These are phyloP conservation scores for Galaxea fascicularis DNA, from an alignment of 92 coral and sea anemone genomes.

Conservation along the genomic window DNA sequence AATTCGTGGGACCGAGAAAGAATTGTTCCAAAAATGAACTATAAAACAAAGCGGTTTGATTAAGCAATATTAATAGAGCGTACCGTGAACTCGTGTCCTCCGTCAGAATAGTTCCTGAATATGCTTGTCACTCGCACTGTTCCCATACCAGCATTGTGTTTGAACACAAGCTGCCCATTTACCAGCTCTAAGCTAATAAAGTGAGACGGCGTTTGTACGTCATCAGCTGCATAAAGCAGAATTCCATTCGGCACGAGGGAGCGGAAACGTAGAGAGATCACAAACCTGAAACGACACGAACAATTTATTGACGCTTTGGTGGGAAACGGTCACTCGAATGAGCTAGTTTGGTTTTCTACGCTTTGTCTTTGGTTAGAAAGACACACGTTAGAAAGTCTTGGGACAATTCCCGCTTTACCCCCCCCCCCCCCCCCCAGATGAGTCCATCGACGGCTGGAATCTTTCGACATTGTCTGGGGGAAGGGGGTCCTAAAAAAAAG, in stretches of 20 bases:
- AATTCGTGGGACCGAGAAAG: no score
- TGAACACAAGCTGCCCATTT: constrained; percentile 79
- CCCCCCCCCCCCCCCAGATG: no score
- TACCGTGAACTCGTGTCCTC: constrained; percentile 86
- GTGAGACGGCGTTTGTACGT: constrained; percentile 54
- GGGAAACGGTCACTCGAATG: no score
- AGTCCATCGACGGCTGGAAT: no score
- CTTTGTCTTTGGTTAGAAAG: no score
- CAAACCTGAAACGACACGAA: constrained; percentile 24
- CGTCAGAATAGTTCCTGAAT: constrained; percentile 69
- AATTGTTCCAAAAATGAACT: no score
- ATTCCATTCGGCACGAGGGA: constrained; percentile 95
- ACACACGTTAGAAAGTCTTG: no score
- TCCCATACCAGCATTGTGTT: constrained; percentile 73
- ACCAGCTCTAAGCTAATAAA: constrained; percentile 80
- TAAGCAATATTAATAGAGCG: background rate
- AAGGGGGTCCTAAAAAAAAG: no score
- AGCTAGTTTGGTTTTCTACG: no score
- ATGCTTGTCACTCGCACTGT: constrained; percentile 72
- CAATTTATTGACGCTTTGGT: background rate
- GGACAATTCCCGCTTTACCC: no score
- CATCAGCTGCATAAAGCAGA: constrained; percentile 75
- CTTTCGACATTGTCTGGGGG: no score
- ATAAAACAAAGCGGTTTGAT: background rate
- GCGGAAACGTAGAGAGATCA: constrained; percentile 71